Evolutionary conservation across 1,140 invertebrate genomes (phyloP).

Genomic region (Drosophila sp.): DNA sequence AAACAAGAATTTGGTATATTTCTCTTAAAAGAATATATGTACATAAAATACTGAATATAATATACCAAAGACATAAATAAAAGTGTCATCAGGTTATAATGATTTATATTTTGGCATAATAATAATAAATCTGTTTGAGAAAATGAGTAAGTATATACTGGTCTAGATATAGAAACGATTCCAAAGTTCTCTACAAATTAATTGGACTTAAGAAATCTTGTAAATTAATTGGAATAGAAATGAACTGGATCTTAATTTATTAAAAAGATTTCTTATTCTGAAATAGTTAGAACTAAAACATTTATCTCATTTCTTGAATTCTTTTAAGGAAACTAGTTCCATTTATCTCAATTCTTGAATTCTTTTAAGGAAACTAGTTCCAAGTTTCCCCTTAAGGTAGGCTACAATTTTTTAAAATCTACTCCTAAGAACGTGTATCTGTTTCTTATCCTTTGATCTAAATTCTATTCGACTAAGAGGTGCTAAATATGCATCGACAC

Average conservation of each 20-base stretch:
- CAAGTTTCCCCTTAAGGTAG: too few relatives aligned
- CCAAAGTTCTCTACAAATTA: not conserved
- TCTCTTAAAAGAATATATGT: constrained; percentile 45
- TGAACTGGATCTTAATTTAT: not conserved
- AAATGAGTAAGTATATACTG: not conserved
- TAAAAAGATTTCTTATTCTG: not conserved
- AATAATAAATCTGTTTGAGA: not conserved
- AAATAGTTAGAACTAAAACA: too few relatives aligned
- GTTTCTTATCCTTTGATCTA: too few relatives aligned
- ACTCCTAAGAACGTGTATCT: too few relatives aligned
- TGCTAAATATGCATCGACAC: too few relatives aligned
- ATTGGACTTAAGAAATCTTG: not conserved
- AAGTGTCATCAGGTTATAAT: not conserved
- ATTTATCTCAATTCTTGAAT: too few relatives aligned
- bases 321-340: too few relatives aligned
- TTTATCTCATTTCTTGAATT: too few relatives aligned
- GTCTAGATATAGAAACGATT: not conserved
- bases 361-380: too few relatives aligned
- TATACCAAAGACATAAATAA: not conserved
- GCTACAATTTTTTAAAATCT: too few relatives aligned
- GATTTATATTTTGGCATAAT: constrained; percentile 7
- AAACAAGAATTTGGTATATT: constrained; percentile 51
- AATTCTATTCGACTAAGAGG: too few relatives aligned
- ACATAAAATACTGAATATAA: constrained; percentile 43
- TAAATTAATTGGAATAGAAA: not conserved